phyloP scores from a whole-genome alignment of 2,888 invertebrate genomes.

The Ephialtes manifestator region DNA sequence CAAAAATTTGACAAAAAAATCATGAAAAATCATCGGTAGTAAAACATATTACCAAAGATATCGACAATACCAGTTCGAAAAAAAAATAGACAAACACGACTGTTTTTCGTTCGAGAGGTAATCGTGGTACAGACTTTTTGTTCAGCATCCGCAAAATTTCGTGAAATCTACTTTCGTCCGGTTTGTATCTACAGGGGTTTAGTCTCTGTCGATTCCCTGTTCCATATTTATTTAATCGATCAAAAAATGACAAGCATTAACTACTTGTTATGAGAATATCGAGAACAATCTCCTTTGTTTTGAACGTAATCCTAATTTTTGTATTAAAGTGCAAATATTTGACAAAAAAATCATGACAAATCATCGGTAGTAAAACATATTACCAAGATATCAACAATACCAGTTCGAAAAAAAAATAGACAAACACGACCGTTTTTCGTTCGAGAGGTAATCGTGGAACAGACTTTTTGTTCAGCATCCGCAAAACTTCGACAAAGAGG shows the following conservation, averaged over 20 bases:
- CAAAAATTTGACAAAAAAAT: neutral
- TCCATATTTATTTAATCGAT: neutral
- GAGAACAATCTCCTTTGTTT: no score
- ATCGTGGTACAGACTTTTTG: constrained; percentile 17
- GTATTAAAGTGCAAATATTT: neutral
- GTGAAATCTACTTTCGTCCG: constrained; percentile 47
- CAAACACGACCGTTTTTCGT: neutral
- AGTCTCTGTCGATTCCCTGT: constrained; percentile 29
- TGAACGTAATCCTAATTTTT: neutral
- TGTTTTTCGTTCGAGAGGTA: constrained; percentile 13
- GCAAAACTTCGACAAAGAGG: constrained; percentile 47
- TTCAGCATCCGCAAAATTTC: constrained; percentile 44
- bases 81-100: neutral
- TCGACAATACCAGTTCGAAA: neutral
- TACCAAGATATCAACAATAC: neutral
- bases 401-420: neutral
- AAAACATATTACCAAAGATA: neutral
- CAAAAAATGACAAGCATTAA: neutral
- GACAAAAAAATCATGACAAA: neutral
- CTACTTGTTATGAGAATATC: no score
- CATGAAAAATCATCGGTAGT: no score
- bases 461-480: constrained; percentile 45
- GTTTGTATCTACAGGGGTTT: constrained; percentile 61
- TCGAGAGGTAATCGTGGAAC: constrained; percentile 20
- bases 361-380: neutral